Conservation (phyloP, 1,140 invertebrate genomes). For the Drosophila littoralis region DNA sequence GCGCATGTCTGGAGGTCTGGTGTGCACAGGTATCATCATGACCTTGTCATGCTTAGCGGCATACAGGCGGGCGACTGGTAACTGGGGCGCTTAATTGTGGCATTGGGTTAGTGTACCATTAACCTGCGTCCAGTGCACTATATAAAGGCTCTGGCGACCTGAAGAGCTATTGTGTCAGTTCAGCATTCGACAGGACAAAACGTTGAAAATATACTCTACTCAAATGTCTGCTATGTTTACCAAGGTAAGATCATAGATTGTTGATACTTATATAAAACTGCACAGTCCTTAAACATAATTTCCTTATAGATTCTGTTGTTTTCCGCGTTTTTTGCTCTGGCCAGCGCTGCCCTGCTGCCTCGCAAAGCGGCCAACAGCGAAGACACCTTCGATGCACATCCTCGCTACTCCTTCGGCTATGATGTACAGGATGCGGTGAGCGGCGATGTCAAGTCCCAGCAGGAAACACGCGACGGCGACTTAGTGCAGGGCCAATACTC, state of each 20-base stretch:
- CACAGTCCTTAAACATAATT: not conserved
- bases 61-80: slow-evolving; percentile 43
- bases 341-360: slow-evolving; percentile 53
- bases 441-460: slow-evolving; percentile 86
- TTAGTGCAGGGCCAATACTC: slow-evolving; percentile 86
- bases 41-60: slow-evolving; percentile 50
- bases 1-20: slow-evolving; percentile 52
- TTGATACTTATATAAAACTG: not conserved
- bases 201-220: slow-evolving; percentile 13
- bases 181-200: slow-evolving; percentile 40
- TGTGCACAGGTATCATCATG: slow-evolving; percentile 4
- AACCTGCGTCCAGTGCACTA: slow-evolving; percentile 32
- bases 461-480: slow-evolving; percentile 86
- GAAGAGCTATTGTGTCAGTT: slow-evolving; percentile 36
- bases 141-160: slow-evolving; percentile 45
- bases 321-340: slow-evolving; percentile 34
- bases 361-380: slow-evolving; percentile 27
- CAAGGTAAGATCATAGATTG: slow-evolving; percentile 40
- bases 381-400: slow-evolving; percentile 74
- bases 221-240: slow-evolving; percentile 44
- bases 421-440: slow-evolving; percentile 85
- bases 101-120: slow-evolving; percentile 62
- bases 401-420: slow-evolving; percentile 86
- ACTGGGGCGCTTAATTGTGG: slow-evolving; percentile 51
- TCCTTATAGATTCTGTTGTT: slow-evolving; percentile 36